Evolutionary conservation across 30 jellyfish, hydroid and myxozoan species (phyloP).

Genomic region (Hydractinia symbiolongicarpus): DNA sequence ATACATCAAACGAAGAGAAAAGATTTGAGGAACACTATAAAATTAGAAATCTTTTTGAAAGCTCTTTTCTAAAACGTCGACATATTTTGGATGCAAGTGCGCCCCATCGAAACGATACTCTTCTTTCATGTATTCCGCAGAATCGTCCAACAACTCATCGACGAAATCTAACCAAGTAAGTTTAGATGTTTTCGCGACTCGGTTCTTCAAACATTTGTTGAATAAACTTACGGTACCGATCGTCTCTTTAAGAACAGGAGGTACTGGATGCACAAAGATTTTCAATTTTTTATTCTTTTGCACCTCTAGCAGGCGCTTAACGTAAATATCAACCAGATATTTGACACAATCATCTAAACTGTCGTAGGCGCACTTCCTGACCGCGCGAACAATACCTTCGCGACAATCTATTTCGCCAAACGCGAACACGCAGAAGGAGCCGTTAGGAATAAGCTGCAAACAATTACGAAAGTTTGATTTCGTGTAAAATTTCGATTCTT

Average conservation of each 20-base stretch:
- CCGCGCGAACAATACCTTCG: conserved; percentile 20
- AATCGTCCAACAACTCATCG: conserved; percentile 10
- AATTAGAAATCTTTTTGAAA: not conserved
- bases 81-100: conserved; percentile 25
- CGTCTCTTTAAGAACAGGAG: conserved; percentile 21
- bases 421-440: conserved; percentile 23
- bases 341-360: conserved; percentile 20
- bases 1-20: too few species aligned
- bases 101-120: conserved; percentile 31
- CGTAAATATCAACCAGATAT: conserved; percentile 9
- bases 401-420: conserved; percentile 38
- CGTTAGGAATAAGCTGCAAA: not conserved
- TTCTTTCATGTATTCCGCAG: not conserved
- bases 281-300: conserved; percentile 8
- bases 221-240: not conserved
- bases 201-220: not conserved
- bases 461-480: not conserved
- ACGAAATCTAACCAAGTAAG: conserved; percentile 30
- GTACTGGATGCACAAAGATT: conserved; percentile 26
- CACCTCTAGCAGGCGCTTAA: not conserved
- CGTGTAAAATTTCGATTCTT: conserved; percentile 29
- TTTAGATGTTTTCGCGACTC: conserved; percentile 4
- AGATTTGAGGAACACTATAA: not conserved
- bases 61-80: not conserved
- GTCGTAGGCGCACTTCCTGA: conserved; percentile 21